Conservation (phyloP, 92 coral and sea anemone species). For the Palythoa grandiflora region DNA sequence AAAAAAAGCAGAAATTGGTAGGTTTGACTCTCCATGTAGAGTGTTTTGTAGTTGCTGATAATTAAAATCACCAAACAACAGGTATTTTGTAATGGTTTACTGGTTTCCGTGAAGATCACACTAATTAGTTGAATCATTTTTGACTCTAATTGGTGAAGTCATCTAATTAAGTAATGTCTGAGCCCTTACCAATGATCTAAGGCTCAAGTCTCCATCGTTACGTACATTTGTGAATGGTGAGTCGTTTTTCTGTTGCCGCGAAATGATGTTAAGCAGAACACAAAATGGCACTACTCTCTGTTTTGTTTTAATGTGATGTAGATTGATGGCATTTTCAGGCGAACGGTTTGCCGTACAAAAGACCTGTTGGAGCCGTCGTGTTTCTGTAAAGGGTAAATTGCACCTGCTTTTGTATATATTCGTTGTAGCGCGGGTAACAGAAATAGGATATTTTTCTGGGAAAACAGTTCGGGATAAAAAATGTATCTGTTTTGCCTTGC, state of each 20-base stretch:
- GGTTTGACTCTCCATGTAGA: neutral
- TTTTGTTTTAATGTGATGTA: neutral
- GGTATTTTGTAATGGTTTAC: constrained; percentile 72
- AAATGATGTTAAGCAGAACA: constrained; percentile 16
- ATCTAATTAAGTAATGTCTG: constrained; percentile 93
- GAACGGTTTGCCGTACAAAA: constrained; percentile 19
- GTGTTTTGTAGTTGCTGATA: constrained; percentile 45
- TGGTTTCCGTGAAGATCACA: constrained; percentile 72
- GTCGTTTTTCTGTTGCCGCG: neutral
- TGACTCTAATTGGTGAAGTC: constrained; percentile 84
- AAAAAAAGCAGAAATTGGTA: neutral
- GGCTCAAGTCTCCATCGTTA: constrained; percentile 59
- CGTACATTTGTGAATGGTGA: constrained; percentile 56
- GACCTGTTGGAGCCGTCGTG: constrained; percentile 15
- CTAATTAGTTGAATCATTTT: constrained; percentile 76
- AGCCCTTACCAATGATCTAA: constrained; percentile 81
- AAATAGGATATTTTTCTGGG: neutral
- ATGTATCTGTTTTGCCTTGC: neutral
- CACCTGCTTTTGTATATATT: constrained; percentile 9
- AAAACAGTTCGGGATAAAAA: neutral
- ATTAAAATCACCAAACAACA: constrained; percentile 44
- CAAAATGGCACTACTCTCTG: neutral
- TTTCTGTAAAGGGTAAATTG: constrained; percentile 36
- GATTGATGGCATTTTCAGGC: constrained; percentile 35
- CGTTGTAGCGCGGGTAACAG: constrained; percentile 12